A percentile compares a stretch with the other conserved stretches of the same genome.
These are phyloP conservation scores for Selenia dentaria DNA, from an alignment of 2,888 invertebrate species.

Conservation along the genomic window DNA sequence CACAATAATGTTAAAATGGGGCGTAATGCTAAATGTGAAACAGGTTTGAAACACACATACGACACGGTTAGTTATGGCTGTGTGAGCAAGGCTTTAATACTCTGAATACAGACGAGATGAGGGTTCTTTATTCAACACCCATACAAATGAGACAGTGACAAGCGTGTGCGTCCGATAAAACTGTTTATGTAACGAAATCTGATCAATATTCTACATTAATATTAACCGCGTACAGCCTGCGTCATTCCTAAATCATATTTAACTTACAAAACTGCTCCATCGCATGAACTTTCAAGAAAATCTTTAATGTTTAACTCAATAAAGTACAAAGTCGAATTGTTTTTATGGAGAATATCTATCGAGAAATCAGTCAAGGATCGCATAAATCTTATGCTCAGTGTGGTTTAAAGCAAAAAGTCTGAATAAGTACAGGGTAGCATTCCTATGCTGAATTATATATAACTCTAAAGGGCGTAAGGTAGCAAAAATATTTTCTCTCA, in stretches of 20 bases:
- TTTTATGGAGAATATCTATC: no score
- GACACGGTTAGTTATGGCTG: neutral
- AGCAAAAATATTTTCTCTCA: no score
- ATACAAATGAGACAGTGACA: slow-evolving; percentile 36
- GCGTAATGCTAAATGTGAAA: no score
- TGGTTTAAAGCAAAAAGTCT: slow-evolving; percentile 7
- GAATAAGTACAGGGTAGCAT: neutral
- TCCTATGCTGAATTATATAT: neutral
- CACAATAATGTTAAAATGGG: no score
- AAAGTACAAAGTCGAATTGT: no score
- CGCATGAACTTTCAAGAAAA: slow-evolving; percentile 47
- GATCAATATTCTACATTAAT: slow-evolving; percentile 80
- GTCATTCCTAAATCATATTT: slow-evolving; percentile 61
- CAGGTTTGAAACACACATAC: no score
- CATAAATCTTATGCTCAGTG: slow-evolving; percentile 10
- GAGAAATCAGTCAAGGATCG: slow-evolving; percentile 12
- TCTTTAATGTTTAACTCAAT: no score
- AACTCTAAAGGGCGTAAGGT: no score
- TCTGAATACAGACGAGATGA: slow-evolving; percentile 13
- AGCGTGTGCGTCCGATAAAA: slow-evolving; percentile 37
- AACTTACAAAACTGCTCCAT: slow-evolving; percentile 56
- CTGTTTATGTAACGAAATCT: slow-evolving; percentile 48
- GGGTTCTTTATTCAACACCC: slow-evolving; percentile 38
- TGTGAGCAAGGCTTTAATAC: slow-evolving; percentile 2
- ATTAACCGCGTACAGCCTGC: slow-evolving; percentile 68